These are phyloP conservation scores for Trichomalopsis sarcophagae DNA, from an alignment of 1,140 invertebrate species.

Conservation along the genomic window DNA sequence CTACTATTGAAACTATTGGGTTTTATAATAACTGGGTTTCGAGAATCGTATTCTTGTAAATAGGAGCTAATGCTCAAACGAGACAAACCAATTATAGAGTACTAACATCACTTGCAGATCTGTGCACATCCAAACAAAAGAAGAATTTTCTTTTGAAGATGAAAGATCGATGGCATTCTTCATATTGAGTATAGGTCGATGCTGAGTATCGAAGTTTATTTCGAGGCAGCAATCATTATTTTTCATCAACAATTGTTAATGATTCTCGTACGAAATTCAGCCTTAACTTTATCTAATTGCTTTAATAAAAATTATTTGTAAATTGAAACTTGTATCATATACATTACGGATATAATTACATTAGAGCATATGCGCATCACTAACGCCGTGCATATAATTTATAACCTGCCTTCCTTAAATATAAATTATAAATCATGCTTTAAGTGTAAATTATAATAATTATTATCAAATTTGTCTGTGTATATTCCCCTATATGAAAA, in stretches of 20 bases:
- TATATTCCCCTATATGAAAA: constrained; percentile 50
- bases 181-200: not conserved
- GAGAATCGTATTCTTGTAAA: constrained; percentile 14
- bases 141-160: not conserved
- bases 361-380: not conserved
- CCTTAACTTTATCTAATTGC: not conserved
- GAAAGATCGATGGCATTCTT: not conserved
- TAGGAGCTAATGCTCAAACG: not conserved
- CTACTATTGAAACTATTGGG: not conserved
- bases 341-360: not conserved
- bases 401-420: constrained; percentile 15
- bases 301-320: constrained; percentile 30
- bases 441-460: constrained; percentile 1
- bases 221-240: not conserved
- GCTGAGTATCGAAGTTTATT: not conserved
- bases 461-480: constrained; percentile 51
- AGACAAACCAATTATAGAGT: not conserved
- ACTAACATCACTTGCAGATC: not conserved
- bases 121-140: not conserved
- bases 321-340: constrained; percentile 13
- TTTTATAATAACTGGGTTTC: not conserved
- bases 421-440: constrained; percentile 5
- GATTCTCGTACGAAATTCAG: not conserved
- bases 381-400: constrained; percentile 14
- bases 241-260: not conserved